Percentiles rank a stretch among this genome's conserved stretches.
These are phyloP conservation scores for Centropristis striata DNA, from an alignment of 2,113 vertebrate genomes.

Conservation along the genomic window DNA sequence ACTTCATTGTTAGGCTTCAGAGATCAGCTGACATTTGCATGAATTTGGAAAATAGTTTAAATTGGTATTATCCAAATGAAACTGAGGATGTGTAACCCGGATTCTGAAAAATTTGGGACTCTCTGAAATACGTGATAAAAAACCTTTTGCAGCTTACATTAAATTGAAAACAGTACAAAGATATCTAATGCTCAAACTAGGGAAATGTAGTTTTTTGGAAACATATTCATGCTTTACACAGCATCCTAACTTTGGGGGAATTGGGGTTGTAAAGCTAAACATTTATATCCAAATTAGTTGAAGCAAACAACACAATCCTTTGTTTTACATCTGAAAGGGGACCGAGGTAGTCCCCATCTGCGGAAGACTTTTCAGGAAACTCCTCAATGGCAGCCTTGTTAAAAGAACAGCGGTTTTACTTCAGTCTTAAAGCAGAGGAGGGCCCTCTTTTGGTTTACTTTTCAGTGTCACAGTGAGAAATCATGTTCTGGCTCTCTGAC, in stretches of 20 bases:
- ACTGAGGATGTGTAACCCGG: neutral
- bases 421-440: neutral
- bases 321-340: neutral
- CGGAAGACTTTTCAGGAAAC: neutral
- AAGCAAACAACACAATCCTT: neutral
- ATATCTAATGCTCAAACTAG: too few relatives aligned
- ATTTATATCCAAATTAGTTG: neutral
- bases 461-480: constrained; percentile 18
- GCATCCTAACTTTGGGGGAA: too few relatives aligned
- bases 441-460: constrained; percentile 13
- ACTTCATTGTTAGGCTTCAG: neutral
- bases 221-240: too few relatives aligned
- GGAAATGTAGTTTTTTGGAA: too few relatives aligned
- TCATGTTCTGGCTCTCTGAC: constrained; percentile 23
- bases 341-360: neutral
- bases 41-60: neutral
- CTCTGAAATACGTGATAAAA: too few relatives aligned
- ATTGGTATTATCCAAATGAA: neutral
- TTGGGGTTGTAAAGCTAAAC: neutral
- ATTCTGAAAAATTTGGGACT: too few relatives aligned
- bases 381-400: neutral
- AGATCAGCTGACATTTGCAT: neutral
- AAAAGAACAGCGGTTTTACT: neutral
- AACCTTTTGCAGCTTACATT: too few relatives aligned
- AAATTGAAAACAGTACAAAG: too few relatives aligned